Base-by-base conservation (phyloP, 2,113 vertebrate species). In the Dromas ardeola region DNA sequence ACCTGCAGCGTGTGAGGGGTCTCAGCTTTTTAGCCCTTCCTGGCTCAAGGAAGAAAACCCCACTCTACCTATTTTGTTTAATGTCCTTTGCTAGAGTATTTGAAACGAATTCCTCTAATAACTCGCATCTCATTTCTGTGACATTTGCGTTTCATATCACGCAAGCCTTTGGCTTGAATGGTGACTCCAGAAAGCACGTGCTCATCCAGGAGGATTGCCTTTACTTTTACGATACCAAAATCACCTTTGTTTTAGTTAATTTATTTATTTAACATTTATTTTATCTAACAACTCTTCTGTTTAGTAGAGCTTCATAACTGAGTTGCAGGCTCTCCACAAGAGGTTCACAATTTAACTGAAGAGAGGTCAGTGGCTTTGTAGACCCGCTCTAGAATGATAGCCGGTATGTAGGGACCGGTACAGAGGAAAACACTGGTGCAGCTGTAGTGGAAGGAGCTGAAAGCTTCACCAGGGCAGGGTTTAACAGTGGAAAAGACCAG, bases 51-150 rank as follows among this genome's bases (percentile, higher is more conserved):
- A 86, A 84, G 34, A 88, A 49, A 88, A 61, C 8, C 58, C 49
- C 36, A 38, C 47, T 86, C n/a, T 27, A 53, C 42, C 13, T 81
- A 7, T 78, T 93, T 53, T 85, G 40, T 78, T 78, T 59, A 40
- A 15, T 72, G 43, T 79, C 59, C 52, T 93, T 95, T 88, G 30
- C 56, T 90, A 86, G 69, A 77, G 59, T 56, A 34, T 90, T 91
- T 88, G 53, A 81, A 91, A 83, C 7, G 56, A 95, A 80, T 66
- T 89, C 36, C 52, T 71, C 22, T 71, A 74, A 61, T 86, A 77
- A 76, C 11, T 88, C 30, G n/a, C 17, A 34, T 87, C 77, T 89
- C 22, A 89, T 91, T 96, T 92, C 56, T 86, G 40, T 83, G 82
- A 12, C 26, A 38, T 74, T 95, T 92, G 2, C 82, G 25, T 88